Evolutionary conservation across 2,113 vertebrate genomes (phyloP).

Genomic region (Poecile atricapillus): DNA sequence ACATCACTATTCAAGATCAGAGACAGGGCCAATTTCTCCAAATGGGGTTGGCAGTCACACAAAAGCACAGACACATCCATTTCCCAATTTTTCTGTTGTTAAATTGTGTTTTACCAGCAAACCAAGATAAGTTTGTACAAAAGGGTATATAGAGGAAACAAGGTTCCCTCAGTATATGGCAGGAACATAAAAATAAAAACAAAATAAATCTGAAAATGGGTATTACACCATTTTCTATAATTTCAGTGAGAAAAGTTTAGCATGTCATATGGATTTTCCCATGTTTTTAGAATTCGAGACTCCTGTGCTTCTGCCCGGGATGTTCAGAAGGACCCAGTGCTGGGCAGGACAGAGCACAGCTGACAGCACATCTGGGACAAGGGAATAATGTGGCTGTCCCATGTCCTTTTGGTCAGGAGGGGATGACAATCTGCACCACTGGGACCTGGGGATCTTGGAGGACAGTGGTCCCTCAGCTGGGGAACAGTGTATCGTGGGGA

Average conservation of each 20-base stretch:
- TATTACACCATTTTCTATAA: not conserved
- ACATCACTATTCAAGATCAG: not conserved
- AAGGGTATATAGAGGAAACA: not conserved
- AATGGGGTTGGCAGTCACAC: not conserved
- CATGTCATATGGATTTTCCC: not conserved
- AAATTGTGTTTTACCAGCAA: not conserved
- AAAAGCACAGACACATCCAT: not conserved
- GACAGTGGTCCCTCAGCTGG: not conserved
- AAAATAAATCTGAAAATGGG: not conserved
- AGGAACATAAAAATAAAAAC: not conserved
- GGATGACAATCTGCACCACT: not conserved
- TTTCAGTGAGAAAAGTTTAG: not conserved
- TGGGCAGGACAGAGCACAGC: not conserved
- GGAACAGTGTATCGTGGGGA: not conserved
- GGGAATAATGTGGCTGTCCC: not conserved
- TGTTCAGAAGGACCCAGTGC: accelerated
- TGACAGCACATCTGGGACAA: accelerated
- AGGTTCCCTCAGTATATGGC: not conserved
- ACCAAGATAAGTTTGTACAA: not conserved
- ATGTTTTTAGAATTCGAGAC: not conserved
- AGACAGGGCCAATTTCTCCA: not conserved
- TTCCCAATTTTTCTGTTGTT: not conserved
- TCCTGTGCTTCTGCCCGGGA: accelerated
- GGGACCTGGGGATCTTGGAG: not conserved
- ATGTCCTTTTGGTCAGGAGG: not conserved